Evolutionary conservation across 2,113 vertebrate genomes (phyloP).

Genomic region (Rhadina sibilatrix): DNA sequence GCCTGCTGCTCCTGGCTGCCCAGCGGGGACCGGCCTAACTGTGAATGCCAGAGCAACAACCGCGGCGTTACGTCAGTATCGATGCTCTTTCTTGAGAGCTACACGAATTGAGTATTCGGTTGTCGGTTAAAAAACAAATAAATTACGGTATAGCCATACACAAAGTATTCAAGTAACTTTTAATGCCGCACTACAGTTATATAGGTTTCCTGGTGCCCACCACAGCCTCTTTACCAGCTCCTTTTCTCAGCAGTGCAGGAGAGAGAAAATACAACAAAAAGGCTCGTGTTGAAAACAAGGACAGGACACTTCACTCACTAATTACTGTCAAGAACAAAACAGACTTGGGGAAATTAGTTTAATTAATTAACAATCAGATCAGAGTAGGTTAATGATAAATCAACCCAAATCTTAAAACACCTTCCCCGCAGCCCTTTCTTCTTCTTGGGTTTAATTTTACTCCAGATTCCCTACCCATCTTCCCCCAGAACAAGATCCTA

Average conservation of each 20-base stretch:
- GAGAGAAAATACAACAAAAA: background rate
- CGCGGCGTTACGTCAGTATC: background rate
- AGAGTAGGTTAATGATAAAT: background rate
- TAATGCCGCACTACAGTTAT: background rate
- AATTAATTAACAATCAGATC: background rate
- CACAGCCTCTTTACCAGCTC: background rate
- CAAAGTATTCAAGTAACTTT: background rate
- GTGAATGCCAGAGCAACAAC: rapidly evolving
- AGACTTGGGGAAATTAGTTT: background rate
- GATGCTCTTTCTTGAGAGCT: background rate
- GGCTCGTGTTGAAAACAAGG: background rate
- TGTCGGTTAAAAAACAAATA: background rate
- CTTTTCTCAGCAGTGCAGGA: background rate
- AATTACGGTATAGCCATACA: background rate
- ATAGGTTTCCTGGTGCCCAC: background rate
- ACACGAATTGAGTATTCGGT: background rate
- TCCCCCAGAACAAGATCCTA: background rate
- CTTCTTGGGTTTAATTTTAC: background rate
- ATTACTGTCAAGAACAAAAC: background rate
- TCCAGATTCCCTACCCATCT: background rate
- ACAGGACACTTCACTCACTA: background rate
- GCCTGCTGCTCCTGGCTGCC: background rate
- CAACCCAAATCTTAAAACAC: background rate
- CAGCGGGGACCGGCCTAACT: rapidly evolving
- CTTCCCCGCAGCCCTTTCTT: rapidly evolving